Conservation (phyloP, 1,140 invertebrate species). For the Monochamus saltuarius region DNA sequence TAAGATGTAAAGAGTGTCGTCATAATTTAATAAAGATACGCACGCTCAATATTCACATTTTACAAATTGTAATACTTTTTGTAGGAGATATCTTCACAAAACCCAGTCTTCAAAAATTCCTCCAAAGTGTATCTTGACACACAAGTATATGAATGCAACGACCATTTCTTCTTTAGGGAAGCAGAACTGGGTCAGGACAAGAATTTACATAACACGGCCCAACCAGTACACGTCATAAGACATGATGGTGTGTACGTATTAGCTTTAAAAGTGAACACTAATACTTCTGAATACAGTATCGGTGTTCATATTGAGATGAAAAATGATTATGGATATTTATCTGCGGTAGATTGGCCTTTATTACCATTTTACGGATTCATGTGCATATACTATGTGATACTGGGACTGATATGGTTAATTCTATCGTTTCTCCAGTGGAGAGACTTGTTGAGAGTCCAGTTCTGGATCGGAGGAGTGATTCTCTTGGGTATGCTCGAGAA, state of each 20-base stretch:
- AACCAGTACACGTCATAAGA: constrained; percentile 51
- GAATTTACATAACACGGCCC: constrained; percentile 26
- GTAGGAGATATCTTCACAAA: constrained; percentile 18
- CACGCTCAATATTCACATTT: too few species aligned
- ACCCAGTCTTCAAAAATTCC: constrained; percentile 17
- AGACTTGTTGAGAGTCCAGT: constrained; percentile 90
- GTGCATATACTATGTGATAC: constrained; percentile 82
- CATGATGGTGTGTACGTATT: constrained; percentile 61
- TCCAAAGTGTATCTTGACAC: constrained; percentile 25
- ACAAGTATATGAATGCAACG: constrained; percentile 38
- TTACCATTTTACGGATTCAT: constrained; percentile 86
- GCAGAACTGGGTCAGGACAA: constrained; percentile 23
- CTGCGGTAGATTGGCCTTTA: constrained; percentile 73
- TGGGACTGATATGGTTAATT: constrained; percentile 81
- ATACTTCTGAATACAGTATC: constrained; percentile 51
- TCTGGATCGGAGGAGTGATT: constrained; percentile 92
- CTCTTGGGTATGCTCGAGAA: constrained; percentile 82
- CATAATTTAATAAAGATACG: too few species aligned
- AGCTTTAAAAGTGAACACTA: constrained; percentile 44
- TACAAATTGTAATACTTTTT: constrained; percentile 18
- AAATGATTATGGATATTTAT: constrained; percentile 69
- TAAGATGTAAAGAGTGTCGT: too few species aligned
- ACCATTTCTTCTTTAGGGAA: constrained; percentile 42
- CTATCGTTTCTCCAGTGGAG: constrained; percentile 86
- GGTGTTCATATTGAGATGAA: constrained; percentile 65